Conservation (phyloP, 2,113 vertebrate genomes). For the Xenopus tropicalis region DNA sequence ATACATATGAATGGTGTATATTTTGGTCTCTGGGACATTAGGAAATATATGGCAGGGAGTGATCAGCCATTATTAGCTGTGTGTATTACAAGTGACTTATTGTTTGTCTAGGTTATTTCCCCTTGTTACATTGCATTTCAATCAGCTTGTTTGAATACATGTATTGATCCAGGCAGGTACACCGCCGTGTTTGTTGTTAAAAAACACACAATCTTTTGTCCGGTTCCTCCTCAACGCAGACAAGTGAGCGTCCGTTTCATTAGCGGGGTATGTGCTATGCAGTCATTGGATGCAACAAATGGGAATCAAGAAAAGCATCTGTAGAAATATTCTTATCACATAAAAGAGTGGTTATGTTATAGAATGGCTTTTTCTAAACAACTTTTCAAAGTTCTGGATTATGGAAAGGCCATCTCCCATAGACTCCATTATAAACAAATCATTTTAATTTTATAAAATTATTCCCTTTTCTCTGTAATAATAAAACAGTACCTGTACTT, state of each 20-base stretch:
- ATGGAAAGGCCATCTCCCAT: too few relatives aligned
- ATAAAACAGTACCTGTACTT: too few relatives aligned
- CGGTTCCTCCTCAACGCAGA: neutral
- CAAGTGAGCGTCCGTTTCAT: neutral
- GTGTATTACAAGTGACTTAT: constrained; percentile 5
- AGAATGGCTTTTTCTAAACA: too few relatives aligned
- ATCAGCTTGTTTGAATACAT: neutral
- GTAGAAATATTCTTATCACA: too few relatives aligned
- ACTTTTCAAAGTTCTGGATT: too few relatives aligned
- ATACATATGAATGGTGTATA: constrained; percentile 20
- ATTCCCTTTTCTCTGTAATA: too few relatives aligned
- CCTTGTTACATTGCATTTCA: neutral
- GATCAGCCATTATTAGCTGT: neutral
- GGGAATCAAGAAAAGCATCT: too few relatives aligned
- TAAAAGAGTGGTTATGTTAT: too few relatives aligned
- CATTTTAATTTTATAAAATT: too few relatives aligned
- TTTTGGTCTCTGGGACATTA: neutral
- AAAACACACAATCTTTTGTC: neutral
- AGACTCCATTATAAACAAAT: too few relatives aligned
- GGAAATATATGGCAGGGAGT: neutral
- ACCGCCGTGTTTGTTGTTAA: neutral
- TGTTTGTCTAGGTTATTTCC: constrained; percentile 6
- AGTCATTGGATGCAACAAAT: too few relatives aligned
- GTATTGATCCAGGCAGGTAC: neutral
- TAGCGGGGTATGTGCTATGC: neutral